These are phyloP conservation scores for Amiota mariae DNA, from an alignment of 2,888 invertebrate species.

Conservation along the genomic window DNA sequence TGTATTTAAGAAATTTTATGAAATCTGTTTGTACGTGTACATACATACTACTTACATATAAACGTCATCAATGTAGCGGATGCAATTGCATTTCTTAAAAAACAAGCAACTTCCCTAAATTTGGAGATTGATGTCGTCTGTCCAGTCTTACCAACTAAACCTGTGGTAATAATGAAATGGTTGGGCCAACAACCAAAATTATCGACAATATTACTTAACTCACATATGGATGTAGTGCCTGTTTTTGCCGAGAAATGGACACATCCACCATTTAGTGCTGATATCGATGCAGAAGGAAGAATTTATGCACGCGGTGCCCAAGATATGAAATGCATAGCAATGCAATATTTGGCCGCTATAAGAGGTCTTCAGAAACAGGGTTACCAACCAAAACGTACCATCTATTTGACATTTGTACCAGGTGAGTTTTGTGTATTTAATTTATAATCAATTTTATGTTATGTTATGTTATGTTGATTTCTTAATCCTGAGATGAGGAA, in stretches of 20 bases:
- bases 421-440: conserved; percentile 70
- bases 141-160: conserved; percentile 77
- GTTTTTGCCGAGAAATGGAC: conserved; percentile 92
- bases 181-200: conserved; percentile 80
- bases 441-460: conserved; percentile 80
- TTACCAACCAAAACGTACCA: conserved; percentile 77
- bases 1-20: no score
- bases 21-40: neutral
- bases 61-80: conserved; percentile 76
- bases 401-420: conserved; percentile 83
- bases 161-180: conserved; percentile 87
- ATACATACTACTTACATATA: no score
- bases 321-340: conserved; percentile 90
- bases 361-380: conserved; percentile 77
- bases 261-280: conserved; percentile 88
- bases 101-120: conserved; percentile 81
- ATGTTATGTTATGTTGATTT: neutral
- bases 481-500: conserved; percentile 74
- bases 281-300: conserved; percentile 87
- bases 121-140: conserved; percentile 78
- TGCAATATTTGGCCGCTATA: conserved; percentile 84
- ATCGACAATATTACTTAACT: conserved; percentile 84
- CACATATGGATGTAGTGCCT: conserved; percentile 98
- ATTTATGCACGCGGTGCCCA: conserved; percentile 90
- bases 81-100: conserved; percentile 84